Evolutionary conservation across 2,113 vertebrate genomes (phyloP).

Genomic region (Lycocorax pyrrhopterus): DNA sequence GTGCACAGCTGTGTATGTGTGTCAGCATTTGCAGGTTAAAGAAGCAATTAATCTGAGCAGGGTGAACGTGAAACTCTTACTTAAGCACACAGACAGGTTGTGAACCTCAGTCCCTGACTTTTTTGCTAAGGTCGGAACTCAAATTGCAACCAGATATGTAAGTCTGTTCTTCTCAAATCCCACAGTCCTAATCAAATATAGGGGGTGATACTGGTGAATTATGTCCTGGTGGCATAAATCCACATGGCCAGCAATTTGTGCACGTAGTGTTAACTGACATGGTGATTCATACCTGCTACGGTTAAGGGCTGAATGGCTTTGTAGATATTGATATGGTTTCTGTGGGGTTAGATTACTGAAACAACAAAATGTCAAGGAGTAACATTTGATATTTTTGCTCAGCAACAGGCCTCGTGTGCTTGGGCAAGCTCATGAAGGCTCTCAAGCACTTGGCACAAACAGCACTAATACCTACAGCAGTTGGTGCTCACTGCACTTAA

Average conservation of each 20-base stretch:
- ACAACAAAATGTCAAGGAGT: slow-evolving; percentile 36
- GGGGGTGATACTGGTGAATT: slow-evolving; percentile 48
- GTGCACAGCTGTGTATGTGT: slow-evolving; percentile 48
- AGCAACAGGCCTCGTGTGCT: not conserved
- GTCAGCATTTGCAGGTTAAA: slow-evolving; percentile 60
- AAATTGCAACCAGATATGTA: not conserved
- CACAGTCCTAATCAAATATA: slow-evolving; percentile 50
- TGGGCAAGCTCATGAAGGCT: not conserved
- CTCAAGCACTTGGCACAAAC: not conserved
- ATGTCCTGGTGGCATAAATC: slow-evolving; percentile 48
- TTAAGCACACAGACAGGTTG: slow-evolving; percentile 4
- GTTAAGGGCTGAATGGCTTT: slow-evolving; percentile 60
- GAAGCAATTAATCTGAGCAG: slow-evolving; percentile 67
- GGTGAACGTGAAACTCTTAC: slow-evolving; percentile 55
- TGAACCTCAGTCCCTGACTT: not conserved
- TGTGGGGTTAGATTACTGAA: slow-evolving; percentile 24
- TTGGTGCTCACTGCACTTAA: not conserved
- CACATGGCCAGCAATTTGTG: slow-evolving; percentile 38
- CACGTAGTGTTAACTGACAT: slow-evolving; percentile 26
- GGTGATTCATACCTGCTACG: slow-evolving; percentile 49
- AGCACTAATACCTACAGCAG: not conserved
- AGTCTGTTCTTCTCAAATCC: slow-evolving; percentile 9
- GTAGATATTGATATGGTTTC: slow-evolving; percentile 45
- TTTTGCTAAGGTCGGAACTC: not conserved
- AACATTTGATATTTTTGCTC: slow-evolving; percentile 10